These are phyloP conservation scores for Homarus americanus DNA, from an alignment of 1,140 invertebrate genomes.

Conservation along the genomic window DNA sequence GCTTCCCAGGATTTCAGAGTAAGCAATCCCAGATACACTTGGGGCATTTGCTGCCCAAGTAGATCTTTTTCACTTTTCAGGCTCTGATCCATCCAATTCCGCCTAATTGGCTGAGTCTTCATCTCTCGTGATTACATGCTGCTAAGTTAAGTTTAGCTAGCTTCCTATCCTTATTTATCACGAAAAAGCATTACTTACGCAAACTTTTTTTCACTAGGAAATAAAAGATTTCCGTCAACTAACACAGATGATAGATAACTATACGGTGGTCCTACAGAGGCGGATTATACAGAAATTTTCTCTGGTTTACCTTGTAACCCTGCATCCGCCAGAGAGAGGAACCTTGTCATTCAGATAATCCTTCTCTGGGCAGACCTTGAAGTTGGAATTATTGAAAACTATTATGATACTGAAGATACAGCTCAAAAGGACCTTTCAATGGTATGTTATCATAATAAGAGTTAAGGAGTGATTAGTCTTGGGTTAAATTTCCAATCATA, in stretches of 20 bases:
- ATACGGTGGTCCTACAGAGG: background rate
- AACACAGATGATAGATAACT: background rate
- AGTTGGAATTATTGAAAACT: conserved; percentile 57
- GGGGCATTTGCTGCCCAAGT: too few relatives aligned
- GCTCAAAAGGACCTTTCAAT: conserved; percentile 1
- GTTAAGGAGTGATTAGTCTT: too few relatives aligned
- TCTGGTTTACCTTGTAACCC: background rate
- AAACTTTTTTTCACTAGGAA: background rate
- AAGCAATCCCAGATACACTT: too few relatives aligned
- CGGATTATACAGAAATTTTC: background rate
- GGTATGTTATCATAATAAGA: background rate
- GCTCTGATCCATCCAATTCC: too few relatives aligned
- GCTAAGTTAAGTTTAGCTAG: too few relatives aligned
- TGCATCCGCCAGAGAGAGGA: background rate
- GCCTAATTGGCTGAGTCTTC: too few relatives aligned
- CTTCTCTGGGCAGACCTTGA: conserved; percentile 18
- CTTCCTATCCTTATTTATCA: too few relatives aligned
- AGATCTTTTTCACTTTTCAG: too few relatives aligned
- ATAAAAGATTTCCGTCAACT: background rate
- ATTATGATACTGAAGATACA: conserved; percentile 63
- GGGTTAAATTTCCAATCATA: too few relatives aligned
- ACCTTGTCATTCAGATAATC: background rate
- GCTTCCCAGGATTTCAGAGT: too few relatives aligned
- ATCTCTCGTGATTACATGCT: too few relatives aligned
- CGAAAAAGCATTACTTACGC: background rate